Evolutionary conservation across 2,888 invertebrate species (phyloP).

Genomic region (Epirrhoe alternata): DNA sequence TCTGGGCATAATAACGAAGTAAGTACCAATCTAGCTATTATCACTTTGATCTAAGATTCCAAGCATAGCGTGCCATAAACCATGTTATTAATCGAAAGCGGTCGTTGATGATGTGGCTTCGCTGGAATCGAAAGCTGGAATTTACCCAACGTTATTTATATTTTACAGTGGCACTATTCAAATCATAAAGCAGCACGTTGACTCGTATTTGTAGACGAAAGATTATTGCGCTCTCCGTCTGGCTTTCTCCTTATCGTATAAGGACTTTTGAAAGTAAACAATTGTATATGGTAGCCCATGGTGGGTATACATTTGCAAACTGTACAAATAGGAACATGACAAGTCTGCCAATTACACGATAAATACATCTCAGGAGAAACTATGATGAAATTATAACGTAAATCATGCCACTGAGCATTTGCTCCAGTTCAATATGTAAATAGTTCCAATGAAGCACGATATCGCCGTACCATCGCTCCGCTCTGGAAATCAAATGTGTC

Average conservation of each 20-base stretch:
- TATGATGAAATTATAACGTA: conserved; percentile 32
- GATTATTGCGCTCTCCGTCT: conserved; percentile 21
- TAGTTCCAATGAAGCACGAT: conserved; percentile 52
- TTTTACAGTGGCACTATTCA: conserved; percentile 34
- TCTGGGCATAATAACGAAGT: conserved; percentile 14
- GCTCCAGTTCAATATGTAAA: conserved; percentile 54
- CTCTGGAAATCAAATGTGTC: conserved; percentile 78
- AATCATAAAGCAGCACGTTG: conserved; percentile 33
- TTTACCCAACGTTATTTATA: conserved; percentile 31
- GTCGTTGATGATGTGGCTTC: conserved; percentile 22
- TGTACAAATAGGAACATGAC: conserved; percentile 19
- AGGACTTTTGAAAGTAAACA: conserved; percentile 36
- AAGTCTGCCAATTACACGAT: background rate
- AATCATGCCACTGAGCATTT: conserved; percentile 62
- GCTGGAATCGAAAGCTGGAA: conserved; percentile 39
- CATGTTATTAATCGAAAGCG: conserved; percentile 39
- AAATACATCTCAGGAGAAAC: conserved; percentile 20
- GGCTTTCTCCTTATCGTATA: conserved; percentile 37
- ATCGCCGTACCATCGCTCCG: conserved; percentile 73
- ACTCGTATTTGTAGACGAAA: conserved; percentile 24
- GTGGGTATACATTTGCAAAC: conserved; percentile 14
- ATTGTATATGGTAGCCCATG: conserved; percentile 11
- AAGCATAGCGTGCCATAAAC: conserved; percentile 36
- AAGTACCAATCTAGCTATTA: conserved; percentile 15
- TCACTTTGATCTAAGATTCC: conserved; percentile 22